Percentiles rank a stretch among this genome's conserved stretches.
These are phyloP conservation scores for Pseudorhombus dupliciocellatus DNA, from an alignment of 2,113 vertebrate genomes.

Conservation along the genomic window DNA sequence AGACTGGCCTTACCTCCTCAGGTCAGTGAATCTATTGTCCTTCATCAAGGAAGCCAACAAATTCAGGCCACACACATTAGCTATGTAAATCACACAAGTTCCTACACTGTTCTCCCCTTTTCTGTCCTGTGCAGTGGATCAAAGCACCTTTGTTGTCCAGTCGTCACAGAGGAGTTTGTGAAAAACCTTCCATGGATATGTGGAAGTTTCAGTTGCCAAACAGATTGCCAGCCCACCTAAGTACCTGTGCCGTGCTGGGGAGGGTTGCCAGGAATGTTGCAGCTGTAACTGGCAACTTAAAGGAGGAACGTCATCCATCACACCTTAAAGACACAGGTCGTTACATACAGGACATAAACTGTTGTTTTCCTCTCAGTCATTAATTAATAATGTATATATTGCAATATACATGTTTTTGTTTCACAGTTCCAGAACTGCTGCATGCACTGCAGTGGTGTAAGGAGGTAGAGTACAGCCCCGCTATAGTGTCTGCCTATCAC, in stretches of 20 bases:
- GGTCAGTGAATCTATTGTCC: slow-evolving; percentile 71
- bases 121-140: slow-evolving; percentile 85
- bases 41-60: neutral
- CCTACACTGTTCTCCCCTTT: neutral
- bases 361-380: neutral
- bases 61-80: neutral
- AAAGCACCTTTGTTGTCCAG: slow-evolving; percentile 86
- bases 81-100: neutral
- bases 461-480: slow-evolving; percentile 83
- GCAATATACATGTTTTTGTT: slow-evolving; percentile 16
- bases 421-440: slow-evolving; percentile 88
- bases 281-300: slow-evolving; percentile 55
- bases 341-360: neutral
- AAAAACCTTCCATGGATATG: slow-evolving; percentile 76
- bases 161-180: slow-evolving; percentile 83
- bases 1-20: slow-evolving; percentile 85
- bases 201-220: slow-evolving; percentile 76
- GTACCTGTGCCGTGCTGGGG: slow-evolving; percentile 86
- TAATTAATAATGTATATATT: neutral
- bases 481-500: slow-evolving; percentile 80
- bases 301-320: slow-evolving; percentile 38
- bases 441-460: slow-evolving; percentile 94
- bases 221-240: slow-evolving; percentile 88
- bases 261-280: slow-evolving; percentile 79
- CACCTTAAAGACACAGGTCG: slow-evolving; percentile 70